Evolutionary conservation across 2,888 invertebrate genomes (phyloP).

Genomic region (Polymixis lichenea): DNA sequence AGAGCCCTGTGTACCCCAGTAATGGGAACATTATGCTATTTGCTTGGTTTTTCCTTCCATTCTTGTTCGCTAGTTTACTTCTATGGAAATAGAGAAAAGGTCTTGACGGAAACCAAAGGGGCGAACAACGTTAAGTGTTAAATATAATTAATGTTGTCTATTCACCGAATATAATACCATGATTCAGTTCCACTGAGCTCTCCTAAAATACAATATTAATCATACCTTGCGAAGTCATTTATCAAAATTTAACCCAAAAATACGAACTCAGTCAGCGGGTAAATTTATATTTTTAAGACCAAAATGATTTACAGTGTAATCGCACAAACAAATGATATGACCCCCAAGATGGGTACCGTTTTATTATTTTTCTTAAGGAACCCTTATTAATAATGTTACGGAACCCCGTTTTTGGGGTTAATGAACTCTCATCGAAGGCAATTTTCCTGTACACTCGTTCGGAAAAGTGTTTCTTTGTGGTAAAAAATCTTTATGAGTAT

Average conservation of each 20-base stretch:
- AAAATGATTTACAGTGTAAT: conserved; percentile 57
- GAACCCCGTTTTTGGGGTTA: conserved; percentile 61
- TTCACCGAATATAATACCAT: conserved; percentile 27
- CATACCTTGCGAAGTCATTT: conserved; percentile 47
- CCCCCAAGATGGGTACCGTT: conserved; percentile 39
- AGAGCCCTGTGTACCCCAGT: background rate
- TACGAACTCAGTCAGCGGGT: conserved; percentile 34
- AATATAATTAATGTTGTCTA: conserved; percentile 47
- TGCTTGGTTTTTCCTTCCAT: background rate
- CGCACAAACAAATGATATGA: conserved; percentile 57
- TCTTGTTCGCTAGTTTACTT: background rate
- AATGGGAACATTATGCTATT: background rate
- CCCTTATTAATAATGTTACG: conserved; percentile 66
- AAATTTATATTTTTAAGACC: conserved; percentile 51
- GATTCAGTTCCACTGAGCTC: conserved; percentile 35
- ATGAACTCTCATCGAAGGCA: conserved; percentile 70
- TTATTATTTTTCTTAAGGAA: conserved; percentile 62
- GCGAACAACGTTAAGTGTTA: conserved; percentile 12
- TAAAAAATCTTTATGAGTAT: conserved; percentile 65
- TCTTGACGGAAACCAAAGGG: background rate
- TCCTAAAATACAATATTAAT: conserved; percentile 53
- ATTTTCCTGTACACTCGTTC: conserved; percentile 72
- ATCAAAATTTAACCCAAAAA: conserved; percentile 57
- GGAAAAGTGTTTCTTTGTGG: conserved; percentile 73
- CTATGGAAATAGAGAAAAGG: background rate